phyloP scores from a whole-genome alignment of 1,140 invertebrate species.

The Bombus waltoni region DNA sequence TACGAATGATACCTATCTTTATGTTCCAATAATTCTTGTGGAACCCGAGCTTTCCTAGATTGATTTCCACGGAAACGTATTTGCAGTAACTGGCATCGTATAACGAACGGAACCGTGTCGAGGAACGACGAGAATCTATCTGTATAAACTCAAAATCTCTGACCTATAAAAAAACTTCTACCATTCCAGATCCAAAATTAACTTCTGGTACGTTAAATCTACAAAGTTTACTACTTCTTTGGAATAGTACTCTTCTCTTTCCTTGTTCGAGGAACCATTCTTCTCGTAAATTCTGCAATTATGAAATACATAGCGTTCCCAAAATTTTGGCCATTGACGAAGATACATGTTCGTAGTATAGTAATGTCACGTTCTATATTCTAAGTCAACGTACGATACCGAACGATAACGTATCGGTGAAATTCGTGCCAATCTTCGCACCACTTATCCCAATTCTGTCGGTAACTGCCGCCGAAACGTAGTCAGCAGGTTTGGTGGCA shows the following conservation, averaged over 20 bases:
- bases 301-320: neutral
- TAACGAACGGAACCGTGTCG: neutral
- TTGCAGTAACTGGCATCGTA: neutral
- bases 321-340: neutral
- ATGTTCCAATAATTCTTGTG: slow-evolving; percentile 6
- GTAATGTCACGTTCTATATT: neutral
- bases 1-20: neutral
- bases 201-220: too few relatives aligned
- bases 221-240: too few relatives aligned
- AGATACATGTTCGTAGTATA: neutral
- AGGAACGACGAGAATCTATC: neutral
- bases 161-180: neutral
- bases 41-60: neutral
- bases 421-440: neutral
- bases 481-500: neutral
- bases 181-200: neutral
- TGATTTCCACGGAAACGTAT: neutral
- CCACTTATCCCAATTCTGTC: neutral
- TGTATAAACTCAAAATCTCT: neutral
- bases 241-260: too few relatives aligned
- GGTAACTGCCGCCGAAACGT: neutral
- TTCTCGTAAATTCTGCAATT: too few relatives aligned
- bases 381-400: neutral
- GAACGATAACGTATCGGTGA: neutral
- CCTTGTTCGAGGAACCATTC: too few relatives aligned